Conservation (phyloP, 2,888 invertebrate genomes). For the Hyppa rectilinea region DNA sequence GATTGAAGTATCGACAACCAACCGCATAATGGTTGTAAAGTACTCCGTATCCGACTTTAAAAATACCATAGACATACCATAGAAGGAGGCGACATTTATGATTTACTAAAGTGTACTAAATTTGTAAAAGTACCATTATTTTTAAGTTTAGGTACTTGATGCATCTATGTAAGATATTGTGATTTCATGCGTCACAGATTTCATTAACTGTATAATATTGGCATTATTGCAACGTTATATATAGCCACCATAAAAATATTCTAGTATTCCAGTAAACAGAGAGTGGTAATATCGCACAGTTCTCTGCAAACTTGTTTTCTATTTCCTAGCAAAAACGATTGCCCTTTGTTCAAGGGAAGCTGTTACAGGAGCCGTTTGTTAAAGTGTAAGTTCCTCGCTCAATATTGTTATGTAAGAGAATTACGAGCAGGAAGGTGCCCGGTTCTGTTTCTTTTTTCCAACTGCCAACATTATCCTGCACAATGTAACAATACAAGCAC, state of each 20-base stretch:
- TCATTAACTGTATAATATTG: constrained; percentile 3
- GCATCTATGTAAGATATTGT: background rate
- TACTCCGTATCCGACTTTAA: too few species aligned
- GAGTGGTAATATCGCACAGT: constrained; percentile 9
- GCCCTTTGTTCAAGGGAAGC: constrained; percentile 59
- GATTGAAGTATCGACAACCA: too few species aligned
- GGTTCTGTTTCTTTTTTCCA: constrained; percentile 31
- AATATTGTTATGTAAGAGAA: constrained; percentile 47
- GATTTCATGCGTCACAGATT: constrained; percentile 1
- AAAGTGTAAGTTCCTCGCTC: constrained; percentile 53
- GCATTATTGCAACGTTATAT: background rate
- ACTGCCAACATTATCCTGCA: constrained; percentile 27
- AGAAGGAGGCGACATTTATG: too few species aligned
- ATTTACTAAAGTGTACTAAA: too few species aligned
- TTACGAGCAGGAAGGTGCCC: constrained; percentile 40
- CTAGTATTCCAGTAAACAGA: constrained; percentile 1
- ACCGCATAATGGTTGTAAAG: too few species aligned
- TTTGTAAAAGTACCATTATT: background rate
- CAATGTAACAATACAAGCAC: constrained; percentile 9
- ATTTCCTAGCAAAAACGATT: constrained; percentile 65
- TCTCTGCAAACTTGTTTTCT: constrained; percentile 32
- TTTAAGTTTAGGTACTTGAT: background rate
- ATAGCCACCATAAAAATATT: constrained; percentile 12
- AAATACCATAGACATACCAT: too few species aligned
- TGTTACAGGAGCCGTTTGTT: constrained; percentile 52